These are phyloP conservation scores for Synergus umbraculus DNA, from an alignment of 2,888 invertebrate species.

Conservation along the genomic window DNA sequence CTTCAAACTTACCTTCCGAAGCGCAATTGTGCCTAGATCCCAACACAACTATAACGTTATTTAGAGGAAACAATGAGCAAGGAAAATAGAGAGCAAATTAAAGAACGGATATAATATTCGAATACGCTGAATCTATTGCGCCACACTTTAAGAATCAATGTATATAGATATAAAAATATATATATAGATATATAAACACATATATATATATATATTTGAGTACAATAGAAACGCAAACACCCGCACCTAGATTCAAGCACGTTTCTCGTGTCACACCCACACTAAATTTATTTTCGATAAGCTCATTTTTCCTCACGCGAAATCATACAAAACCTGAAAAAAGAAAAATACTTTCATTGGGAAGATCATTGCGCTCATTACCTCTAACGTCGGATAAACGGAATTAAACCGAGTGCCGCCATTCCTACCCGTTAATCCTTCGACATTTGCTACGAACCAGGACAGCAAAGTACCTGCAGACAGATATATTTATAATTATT, in stretches of 20 bases:
- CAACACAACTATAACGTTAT: constrained; percentile 47
- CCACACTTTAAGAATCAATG: constrained; percentile 40
- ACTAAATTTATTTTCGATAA: constrained; percentile 36
- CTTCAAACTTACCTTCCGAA: constrained; percentile 74
- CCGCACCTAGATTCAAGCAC: constrained; percentile 36
- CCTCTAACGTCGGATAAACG: constrained; percentile 26
- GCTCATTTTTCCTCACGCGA: constrained; percentile 27
- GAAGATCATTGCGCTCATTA: constrained; percentile 29
- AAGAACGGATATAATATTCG: constrained; percentile 16
- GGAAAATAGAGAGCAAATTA: constrained; percentile 38
- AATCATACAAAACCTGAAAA: constrained; percentile 42
- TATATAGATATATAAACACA: constrained; percentile 49
- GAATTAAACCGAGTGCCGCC: constrained; percentile 13
- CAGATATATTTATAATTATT: constrained; percentile 72
- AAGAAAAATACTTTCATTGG: constrained; percentile 40
- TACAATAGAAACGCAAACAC: constrained; percentile 38
- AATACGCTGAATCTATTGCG: constrained; percentile 30
- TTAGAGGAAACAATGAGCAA: constrained; percentile 47
- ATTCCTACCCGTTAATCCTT: constrained; percentile 24
- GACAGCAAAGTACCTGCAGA: constrained; percentile 74
- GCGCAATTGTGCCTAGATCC: constrained; percentile 74
- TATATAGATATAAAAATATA: constrained; percentile 49
- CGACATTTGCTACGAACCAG: constrained; percentile 66
- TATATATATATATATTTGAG: constrained; percentile 46
- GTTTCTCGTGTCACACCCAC: constrained; percentile 30